phyloP scores from a whole-genome alignment of 2,888 invertebrate genomes.

The Ctena decussata region DNA sequence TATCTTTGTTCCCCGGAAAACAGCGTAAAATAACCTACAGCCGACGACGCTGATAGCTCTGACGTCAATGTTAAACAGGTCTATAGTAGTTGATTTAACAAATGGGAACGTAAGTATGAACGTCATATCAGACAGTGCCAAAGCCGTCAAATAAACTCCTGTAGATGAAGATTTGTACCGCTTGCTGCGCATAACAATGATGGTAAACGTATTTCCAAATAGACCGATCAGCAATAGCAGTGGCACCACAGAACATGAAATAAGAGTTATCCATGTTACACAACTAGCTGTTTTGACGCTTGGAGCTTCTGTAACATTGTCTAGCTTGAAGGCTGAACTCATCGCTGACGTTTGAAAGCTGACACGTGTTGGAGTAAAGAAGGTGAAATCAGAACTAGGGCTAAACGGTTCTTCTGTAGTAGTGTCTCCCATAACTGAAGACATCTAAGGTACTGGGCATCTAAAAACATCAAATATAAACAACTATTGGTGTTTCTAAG shows the following conservation, averaged over 20 bases:
- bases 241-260: constrained; percentile 37
- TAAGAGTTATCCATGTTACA: neutral
- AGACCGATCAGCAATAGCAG: constrained; percentile 60
- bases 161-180: constrained; percentile 52
- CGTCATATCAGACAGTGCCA: constrained; percentile 67
- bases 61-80: constrained; percentile 56
- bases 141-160: constrained; percentile 59
- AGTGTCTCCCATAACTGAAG: too few relatives aligned
- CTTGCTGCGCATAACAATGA: constrained; percentile 58
- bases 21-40: constrained; percentile 68
- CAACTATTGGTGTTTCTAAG: too few relatives aligned
- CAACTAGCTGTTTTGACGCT: neutral
- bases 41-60: constrained; percentile 58
- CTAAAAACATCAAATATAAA: too few relatives aligned
- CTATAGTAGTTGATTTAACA: constrained; percentile 61
- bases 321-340: too few relatives aligned
- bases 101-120: constrained; percentile 63
- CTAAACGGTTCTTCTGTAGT: too few relatives aligned
- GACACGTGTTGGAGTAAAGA: too few relatives aligned
- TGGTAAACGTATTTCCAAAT: constrained; percentile 57
- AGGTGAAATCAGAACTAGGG: too few relatives aligned
- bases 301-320: neutral
- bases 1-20: constrained; percentile 65
- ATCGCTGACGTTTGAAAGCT: too few relatives aligned
- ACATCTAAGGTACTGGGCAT: too few relatives aligned